phyloP scores from a whole-genome alignment of 2,113 vertebrate genomes.

The Craseonycteris thonglongyai region DNA sequence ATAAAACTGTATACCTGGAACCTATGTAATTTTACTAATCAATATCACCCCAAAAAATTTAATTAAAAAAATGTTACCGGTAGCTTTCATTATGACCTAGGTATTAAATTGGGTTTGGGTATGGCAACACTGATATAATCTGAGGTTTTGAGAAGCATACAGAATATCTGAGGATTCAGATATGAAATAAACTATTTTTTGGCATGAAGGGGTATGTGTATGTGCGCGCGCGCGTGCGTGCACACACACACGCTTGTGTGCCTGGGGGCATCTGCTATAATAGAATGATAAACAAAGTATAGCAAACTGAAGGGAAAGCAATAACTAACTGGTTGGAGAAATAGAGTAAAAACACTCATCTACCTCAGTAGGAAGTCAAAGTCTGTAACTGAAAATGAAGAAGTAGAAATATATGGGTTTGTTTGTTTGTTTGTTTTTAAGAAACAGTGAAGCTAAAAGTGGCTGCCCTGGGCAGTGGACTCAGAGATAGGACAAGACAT shows the following conservation, averaged over 20 bases:
- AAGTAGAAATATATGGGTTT: not conserved
- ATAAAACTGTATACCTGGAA: too few relatives aligned
- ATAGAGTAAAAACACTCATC: not conserved
- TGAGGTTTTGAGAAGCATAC: not conserved
- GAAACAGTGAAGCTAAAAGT: not conserved
- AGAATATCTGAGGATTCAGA: not conserved
- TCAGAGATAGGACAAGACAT: not conserved
- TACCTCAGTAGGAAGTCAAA: not conserved
- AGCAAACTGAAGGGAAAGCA: not conserved
- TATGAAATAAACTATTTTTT: not conserved
- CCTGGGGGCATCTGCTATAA: not conserved
- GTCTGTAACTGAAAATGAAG: not conserved
- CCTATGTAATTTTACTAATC: too few relatives aligned
- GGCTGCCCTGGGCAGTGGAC: not conserved
- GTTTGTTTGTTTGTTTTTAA: too few relatives aligned
- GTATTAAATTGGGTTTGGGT: not conserved
- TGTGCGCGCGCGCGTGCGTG: too few relatives aligned
- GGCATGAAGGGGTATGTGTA: not conserved
- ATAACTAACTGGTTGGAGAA: not conserved
- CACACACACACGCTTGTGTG: fast-evolving
- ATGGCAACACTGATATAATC: not conserved
- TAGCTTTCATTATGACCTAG: not conserved
- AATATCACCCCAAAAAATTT: too few relatives aligned
- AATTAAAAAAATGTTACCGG: too few relatives aligned
- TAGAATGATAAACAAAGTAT: not conserved